phyloP scores from a whole-genome alignment of 2,797 vertebrate species.

The Craterocephalus amniculus region DNA sequence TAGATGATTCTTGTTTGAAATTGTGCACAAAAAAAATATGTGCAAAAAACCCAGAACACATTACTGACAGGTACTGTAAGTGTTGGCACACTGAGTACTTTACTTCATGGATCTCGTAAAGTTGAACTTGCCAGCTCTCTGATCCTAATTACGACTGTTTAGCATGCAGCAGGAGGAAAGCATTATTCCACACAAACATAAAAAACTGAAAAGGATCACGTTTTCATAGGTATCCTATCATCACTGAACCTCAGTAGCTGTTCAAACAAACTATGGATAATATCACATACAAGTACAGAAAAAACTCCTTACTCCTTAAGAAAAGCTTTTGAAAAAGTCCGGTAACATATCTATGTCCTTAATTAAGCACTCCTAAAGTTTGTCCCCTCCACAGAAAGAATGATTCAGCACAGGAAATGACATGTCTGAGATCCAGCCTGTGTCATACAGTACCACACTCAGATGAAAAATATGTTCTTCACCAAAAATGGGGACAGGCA shows the following conservation, averaged over 20 bases:
- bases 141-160: not conserved
- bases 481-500: not conserved
- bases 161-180: not conserved
- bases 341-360: too few relatives aligned
- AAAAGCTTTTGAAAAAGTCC: not conserved
- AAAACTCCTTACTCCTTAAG: not conserved
- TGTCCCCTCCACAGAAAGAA: not conserved
- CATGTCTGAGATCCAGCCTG: not conserved
- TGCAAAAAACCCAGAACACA: not conserved
- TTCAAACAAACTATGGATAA: not conserved
- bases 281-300: not conserved
- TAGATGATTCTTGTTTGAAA: conserved; percentile 9
- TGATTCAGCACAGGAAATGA: not conserved
- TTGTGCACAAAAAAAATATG: not conserved
- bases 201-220: not conserved
- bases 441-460: not conserved
- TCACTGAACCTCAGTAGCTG: not conserved
- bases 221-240: not conserved
- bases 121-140: not conserved
- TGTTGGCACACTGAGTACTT: not conserved
- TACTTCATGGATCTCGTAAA: not conserved
- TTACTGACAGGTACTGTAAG: not conserved
- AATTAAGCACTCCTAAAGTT: too few relatives aligned
- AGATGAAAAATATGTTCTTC: too few relatives aligned
- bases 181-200: not conserved